Percentiles rank a stretch among this genome's conserved stretches.
Conservation (phyloP, 2,888 invertebrate species). For the Leptinotarsa juncta region DNA sequence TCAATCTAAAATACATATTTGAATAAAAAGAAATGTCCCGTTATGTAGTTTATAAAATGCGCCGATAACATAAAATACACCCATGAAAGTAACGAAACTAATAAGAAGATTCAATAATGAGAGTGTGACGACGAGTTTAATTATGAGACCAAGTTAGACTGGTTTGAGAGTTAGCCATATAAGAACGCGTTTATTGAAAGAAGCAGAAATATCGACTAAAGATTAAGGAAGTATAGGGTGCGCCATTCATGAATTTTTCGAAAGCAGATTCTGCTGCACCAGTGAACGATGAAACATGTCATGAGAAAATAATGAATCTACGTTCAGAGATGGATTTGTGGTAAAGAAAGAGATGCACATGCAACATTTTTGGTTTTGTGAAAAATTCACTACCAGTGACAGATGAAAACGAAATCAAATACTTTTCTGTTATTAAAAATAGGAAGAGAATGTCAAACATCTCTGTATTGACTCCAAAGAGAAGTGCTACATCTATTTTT, state of each 20-base stretch:
- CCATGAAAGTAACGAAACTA: conserved; percentile 44
- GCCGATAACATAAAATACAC: conserved; percentile 40
- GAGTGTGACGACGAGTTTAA: conserved; percentile 53
- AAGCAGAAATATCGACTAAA: conserved; percentile 39
- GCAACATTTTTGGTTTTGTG: background rate
- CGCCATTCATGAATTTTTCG: conserved; percentile 15
- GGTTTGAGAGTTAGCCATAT: conserved; percentile 45
- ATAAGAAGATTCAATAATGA: conserved; percentile 52
- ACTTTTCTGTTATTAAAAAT: no score
- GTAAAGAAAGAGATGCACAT: no score
- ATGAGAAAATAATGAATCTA: background rate
- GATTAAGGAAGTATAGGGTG: conserved; percentile 26
- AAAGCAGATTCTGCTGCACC: background rate
- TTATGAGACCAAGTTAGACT: conserved; percentile 49
- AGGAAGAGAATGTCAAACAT: no score
- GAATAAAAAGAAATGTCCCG: conserved; percentile 42
- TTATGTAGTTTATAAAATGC: conserved; percentile 33
- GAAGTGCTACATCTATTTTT: no score
- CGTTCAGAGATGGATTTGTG: background rate
- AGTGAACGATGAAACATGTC: background rate
- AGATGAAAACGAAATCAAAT: no score
- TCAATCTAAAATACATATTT: conserved; percentile 38
- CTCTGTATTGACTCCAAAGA: no score
- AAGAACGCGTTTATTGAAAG: conserved; percentile 45
- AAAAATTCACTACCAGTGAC: background rate